These are phyloP conservation scores for Meteorus sp. DNA, from an alignment of 1,140 invertebrate species.

Conservation along the genomic window DNA sequence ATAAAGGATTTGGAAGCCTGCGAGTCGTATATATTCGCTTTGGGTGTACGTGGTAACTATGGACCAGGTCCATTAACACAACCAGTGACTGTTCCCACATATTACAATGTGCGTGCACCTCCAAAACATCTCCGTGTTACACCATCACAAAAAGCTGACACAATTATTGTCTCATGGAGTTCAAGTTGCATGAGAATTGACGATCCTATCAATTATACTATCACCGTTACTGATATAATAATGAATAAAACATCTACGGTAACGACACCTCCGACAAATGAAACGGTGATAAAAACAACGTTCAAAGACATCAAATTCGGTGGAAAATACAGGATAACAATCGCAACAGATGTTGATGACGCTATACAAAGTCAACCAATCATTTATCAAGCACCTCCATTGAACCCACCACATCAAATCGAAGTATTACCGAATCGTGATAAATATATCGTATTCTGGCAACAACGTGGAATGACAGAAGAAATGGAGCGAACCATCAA, in stretches of 20 bases:
- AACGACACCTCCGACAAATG: constrained; percentile 53
- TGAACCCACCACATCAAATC: constrained; percentile 69
- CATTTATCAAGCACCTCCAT: constrained; percentile 60
- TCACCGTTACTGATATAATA: constrained; percentile 62
- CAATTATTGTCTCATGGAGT: constrained; percentile 59
- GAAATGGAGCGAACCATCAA: constrained; percentile 45
- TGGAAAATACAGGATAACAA: constrained; percentile 65
- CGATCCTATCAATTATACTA: constrained; percentile 62
- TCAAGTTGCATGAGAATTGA: constrained; percentile 60
- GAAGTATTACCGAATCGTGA: constrained; percentile 56
- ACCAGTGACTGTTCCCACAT: constrained; percentile 63
- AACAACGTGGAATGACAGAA: constrained; percentile 45
- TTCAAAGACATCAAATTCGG: constrained; percentile 65
- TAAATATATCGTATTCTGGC: constrained; percentile 69
- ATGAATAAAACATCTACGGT: constrained; percentile 54
- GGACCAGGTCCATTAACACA: constrained; percentile 67
- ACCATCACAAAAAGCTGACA: constrained; percentile 56
- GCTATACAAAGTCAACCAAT: constrained; percentile 56
- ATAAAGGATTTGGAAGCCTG: constrained; percentile 71
- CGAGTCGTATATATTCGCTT: constrained; percentile 71
- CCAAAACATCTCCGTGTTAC: constrained; percentile 61
- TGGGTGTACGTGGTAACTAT: constrained; percentile 68
- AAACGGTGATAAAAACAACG: constrained; percentile 57
- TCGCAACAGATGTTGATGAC: constrained; percentile 60
- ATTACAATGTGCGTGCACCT: constrained; percentile 64